These are phyloP conservation scores for Philantomba maxwellii DNA, from an alignment of 2,113 vertebrate genomes.

Conservation along the genomic window DNA sequence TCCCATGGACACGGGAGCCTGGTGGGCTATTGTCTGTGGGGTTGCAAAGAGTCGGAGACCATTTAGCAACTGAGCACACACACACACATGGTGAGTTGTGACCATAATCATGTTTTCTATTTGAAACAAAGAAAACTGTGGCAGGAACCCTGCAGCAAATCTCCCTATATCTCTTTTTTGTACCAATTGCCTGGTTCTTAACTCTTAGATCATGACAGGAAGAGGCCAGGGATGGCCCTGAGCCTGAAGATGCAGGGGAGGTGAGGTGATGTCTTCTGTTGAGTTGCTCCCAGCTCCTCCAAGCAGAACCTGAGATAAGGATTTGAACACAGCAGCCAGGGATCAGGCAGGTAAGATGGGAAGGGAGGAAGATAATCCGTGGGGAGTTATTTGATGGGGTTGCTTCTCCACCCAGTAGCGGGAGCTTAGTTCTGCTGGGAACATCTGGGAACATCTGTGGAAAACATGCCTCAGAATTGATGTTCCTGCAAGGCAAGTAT, in stretches of 20 bases:
- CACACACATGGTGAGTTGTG: constrained; percentile 1
- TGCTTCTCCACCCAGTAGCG: neutral
- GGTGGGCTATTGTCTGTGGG: neutral
- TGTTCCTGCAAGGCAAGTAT: neutral
- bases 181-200: neutral
- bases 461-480: neutral
- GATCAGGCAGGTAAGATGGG: neutral
- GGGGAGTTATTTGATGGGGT: neutral
- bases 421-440: neutral
- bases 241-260: neutral
- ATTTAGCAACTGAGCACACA: neutral
- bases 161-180: neutral
- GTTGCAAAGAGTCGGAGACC: neutral
- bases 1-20: neutral
- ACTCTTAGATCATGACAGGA: neutral
- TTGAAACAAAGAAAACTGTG: neutral
- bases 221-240: neutral
- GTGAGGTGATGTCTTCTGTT: neutral
- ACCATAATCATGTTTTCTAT: neutral
- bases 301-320: neutral
- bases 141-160: neutral
- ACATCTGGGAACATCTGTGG: neutral
- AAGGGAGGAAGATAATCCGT: neutral
- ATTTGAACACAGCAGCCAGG: neutral
- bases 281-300: neutral